phyloP scores from a whole-genome alignment of 2,888 invertebrate genomes.

The Phlogophora meticulosa region DNA sequence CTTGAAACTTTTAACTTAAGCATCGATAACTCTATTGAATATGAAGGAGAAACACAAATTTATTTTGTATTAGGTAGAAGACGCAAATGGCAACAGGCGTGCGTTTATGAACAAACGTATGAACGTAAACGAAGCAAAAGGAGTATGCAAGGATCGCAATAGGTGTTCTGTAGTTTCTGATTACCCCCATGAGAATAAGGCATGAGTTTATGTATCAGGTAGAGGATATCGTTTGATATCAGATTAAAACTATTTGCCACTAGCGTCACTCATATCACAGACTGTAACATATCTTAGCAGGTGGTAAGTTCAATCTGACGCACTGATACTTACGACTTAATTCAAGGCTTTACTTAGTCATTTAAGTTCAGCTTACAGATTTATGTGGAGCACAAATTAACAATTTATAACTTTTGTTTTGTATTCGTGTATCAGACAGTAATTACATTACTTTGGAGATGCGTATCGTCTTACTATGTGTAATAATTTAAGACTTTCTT shows the following conservation, averaged over 20 bases:
- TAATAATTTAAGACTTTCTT: conserved; percentile 23
- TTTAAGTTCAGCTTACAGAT: conserved; percentile 42
- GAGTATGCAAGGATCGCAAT: too few species aligned
- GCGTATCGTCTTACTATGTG: conserved; percentile 19
- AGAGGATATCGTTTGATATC: too few species aligned
- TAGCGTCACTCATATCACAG: background rate
- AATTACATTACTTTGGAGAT: conserved; percentile 45
- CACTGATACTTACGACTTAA: conserved; percentile 16
- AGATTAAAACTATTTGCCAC: background rate
- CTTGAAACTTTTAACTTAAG: too few species aligned
- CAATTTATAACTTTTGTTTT: conserved; percentile 44
- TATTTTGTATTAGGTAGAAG: too few species aligned
- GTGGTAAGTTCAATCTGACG: background rate
- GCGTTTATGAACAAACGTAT: too few species aligned
- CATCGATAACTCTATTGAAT: too few species aligned
- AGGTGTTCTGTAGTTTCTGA: too few species aligned
- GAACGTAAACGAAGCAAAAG: too few species aligned
- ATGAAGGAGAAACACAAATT: too few species aligned
- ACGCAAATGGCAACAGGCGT: too few species aligned
- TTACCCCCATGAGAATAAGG: too few species aligned
- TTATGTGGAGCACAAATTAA: conserved; percentile 45
- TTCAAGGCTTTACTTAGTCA: conserved; percentile 28
- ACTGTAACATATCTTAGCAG: conserved; percentile 9
- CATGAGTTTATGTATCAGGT: too few species aligned
- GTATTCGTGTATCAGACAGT: conserved; percentile 19